phyloP scores from a whole-genome alignment of 2,797 vertebrate genomes.

The Microhierax caerulescens region DNA sequence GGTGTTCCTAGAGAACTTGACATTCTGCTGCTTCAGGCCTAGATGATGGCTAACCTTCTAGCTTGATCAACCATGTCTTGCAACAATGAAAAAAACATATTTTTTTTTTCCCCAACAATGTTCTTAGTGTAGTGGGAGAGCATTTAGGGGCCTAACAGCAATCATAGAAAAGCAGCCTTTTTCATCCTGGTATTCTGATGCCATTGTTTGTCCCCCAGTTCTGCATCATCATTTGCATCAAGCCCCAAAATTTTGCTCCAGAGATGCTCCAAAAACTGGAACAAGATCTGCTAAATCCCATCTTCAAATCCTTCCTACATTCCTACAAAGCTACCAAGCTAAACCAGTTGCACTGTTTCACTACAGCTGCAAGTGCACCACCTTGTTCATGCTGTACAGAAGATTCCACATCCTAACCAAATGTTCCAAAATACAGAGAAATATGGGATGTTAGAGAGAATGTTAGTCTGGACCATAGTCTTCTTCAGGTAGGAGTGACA shows the following conservation, averaged over 20 bases:
- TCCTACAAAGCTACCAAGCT: background rate
- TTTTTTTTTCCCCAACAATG: rapidly evolving
- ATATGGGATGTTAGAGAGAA: background rate
- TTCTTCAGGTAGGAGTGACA: background rate
- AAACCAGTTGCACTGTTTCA: background rate
- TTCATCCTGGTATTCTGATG: background rate
- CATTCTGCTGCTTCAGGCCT: background rate
- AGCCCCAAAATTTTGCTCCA: background rate
- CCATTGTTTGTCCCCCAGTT: background rate
- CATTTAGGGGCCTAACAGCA: background rate
- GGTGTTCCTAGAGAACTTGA: background rate
- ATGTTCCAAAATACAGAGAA: background rate
- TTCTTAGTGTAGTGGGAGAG: background rate
- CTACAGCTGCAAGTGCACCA: background rate
- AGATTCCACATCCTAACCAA: background rate
- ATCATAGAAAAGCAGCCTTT: background rate
- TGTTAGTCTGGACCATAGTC: background rate
- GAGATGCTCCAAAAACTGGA: background rate
- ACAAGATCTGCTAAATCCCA: background rate
- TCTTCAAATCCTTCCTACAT: background rate
- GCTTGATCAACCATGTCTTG: background rate
- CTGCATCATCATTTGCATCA: background rate
- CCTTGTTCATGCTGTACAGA: background rate
- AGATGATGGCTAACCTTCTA: background rate
- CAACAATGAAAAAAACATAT: background rate